A percentile compares a stretch with the other conserved stretches of the same genome.
Evolutionary conservation across 2,888 invertebrate species (phyloP).

Genomic region (Dione vanillae): DNA sequence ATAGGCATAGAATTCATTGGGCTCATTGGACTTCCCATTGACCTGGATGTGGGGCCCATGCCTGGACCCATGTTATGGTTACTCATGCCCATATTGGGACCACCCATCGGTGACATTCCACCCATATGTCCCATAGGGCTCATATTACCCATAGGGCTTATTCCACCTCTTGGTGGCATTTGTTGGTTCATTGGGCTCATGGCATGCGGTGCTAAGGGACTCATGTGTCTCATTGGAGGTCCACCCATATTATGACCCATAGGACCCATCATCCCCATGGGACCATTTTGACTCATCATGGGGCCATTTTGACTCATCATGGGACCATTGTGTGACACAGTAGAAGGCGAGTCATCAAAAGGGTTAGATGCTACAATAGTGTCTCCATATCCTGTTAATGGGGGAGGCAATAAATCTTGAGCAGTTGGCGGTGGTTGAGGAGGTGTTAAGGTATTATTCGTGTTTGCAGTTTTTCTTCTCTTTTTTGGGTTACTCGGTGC

Average conservation of each 20-base stretch:
- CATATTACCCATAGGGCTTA: conserved; percentile 89
- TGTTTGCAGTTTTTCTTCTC: conserved; percentile 91
- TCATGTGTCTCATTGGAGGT: conserved; percentile 87
- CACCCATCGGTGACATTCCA: conserved; percentile 88
- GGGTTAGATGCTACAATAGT: conserved; percentile 97
- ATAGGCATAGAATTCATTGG: conserved; percentile 89
- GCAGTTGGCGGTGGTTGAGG: conserved; percentile 89
- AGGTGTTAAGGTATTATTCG: conserved; percentile 86
- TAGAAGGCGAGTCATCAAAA: conserved; percentile 94
- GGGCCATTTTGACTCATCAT: conserved; percentile 86
- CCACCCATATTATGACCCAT: conserved; percentile 85
- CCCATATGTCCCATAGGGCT: conserved; percentile 89
- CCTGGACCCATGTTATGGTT: conserved; percentile 86
- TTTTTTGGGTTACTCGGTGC: conserved; percentile 94
- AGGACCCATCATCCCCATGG: conserved; percentile 87
- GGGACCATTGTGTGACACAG: conserved; percentile 84
- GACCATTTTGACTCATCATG: conserved; percentile 88
- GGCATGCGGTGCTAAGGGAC: conserved; percentile 80
- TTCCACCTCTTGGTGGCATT: conserved; percentile 86
- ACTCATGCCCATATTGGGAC: conserved; percentile 87
- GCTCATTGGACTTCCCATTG: conserved; percentile 90
- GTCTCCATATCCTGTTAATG: conserved; percentile 95
- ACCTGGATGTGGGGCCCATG: conserved; percentile 82
- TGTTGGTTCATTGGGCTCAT: conserved; percentile 87
- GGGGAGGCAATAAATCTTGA: conserved; percentile 92